A percentile compares a stretch with the other conserved stretches of the same genome.
These are phyloP conservation scores for Zaprionus capensis DNA, from an alignment of 1,140 invertebrate genomes.

Conservation along the genomic window DNA sequence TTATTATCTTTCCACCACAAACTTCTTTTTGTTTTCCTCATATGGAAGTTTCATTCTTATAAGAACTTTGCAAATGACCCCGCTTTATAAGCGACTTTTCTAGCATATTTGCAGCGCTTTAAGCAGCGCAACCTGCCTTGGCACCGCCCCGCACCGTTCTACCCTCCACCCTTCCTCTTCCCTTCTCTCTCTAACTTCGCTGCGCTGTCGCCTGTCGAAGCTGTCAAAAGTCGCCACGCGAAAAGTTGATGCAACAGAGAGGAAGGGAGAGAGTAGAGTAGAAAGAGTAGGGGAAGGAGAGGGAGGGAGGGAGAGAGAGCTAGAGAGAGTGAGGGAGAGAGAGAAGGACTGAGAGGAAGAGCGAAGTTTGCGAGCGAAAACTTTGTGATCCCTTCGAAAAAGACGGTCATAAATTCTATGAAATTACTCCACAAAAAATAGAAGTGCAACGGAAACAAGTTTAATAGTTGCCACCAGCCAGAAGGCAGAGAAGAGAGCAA, in stretches of 20 bases:
- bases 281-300: neutral
- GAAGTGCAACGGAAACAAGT: slow-evolving; percentile 74
- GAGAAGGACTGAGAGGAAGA: neutral
- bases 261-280: neutral
- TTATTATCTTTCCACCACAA: neutral
- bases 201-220: slow-evolving; percentile 34
- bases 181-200: no score
- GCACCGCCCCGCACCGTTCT: neutral
- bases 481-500: neutral
- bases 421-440: slow-evolving; percentile 57
- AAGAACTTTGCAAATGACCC: neutral
- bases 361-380: slow-evolving; percentile 46
- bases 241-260: slow-evolving; percentile 20
- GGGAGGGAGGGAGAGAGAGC: no score
- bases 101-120: neutral
- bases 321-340: neutral
- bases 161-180: no score
- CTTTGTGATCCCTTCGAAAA: slow-evolving; percentile 70
- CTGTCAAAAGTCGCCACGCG: slow-evolving; percentile 43
- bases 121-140: neutral
- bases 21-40: neutral
- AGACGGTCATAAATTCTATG: slow-evolving; percentile 77
- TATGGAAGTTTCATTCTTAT: neutral
- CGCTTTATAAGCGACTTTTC: neutral
- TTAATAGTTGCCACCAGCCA: slow-evolving; percentile 64